Percentiles rank a stretch among this genome's conserved stretches.
These are phyloP conservation scores for Akabosia matsudoensis DNA, from an alignment of 1,140 invertebrate species.

Conservation along the genomic window DNA sequence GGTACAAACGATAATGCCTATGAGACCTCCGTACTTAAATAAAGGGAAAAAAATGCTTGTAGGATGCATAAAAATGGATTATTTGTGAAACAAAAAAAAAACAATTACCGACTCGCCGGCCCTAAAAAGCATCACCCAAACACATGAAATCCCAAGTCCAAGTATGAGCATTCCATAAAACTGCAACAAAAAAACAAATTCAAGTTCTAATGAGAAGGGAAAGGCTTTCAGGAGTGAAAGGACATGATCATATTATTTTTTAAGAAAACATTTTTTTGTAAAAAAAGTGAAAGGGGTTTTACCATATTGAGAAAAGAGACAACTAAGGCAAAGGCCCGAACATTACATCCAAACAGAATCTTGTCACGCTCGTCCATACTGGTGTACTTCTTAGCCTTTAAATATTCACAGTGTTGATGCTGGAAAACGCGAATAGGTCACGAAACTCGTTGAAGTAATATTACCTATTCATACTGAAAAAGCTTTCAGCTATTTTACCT, in stretches of 20 bases:
- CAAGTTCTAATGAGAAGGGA: no score
- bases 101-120: constrained; percentile 2
- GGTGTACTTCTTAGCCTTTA: neutral
- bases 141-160: neutral
- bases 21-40: neutral
- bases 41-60: neutral
- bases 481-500: no score
- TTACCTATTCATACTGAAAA: no score
- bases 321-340: neutral
- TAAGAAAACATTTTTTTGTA: neutral
- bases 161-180: constrained; percentile 19
- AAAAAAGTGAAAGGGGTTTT: neutral
- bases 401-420: neutral
- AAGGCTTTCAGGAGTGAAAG: no score
- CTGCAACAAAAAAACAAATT: neutral
- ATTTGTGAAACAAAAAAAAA: neutral
- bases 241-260: no score
- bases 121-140: constrained; percentile 15
- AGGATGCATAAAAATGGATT: no score
- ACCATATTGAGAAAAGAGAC: constrained; percentile 17
- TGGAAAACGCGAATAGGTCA: neutral
- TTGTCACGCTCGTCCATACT: neutral
- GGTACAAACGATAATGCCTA: constrained; percentile 14
- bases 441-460: no score
- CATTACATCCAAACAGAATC: constrained; percentile 1